phyloP scores from a whole-genome alignment of 2,113 vertebrate species.

The Dipodomys stephensi region DNA sequence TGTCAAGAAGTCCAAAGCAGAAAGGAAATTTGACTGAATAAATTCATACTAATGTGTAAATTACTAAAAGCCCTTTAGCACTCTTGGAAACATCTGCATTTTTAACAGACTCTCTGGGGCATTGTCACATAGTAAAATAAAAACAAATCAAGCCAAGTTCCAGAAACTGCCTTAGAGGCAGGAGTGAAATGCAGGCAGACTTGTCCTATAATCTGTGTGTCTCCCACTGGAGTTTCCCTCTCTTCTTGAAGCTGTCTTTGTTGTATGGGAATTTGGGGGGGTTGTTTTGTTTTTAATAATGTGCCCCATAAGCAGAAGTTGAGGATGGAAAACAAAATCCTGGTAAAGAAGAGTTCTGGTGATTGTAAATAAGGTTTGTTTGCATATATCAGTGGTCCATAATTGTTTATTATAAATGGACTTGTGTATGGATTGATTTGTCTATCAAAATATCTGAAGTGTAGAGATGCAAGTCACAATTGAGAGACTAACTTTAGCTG shows the following conservation, averaged over 20 bases:
- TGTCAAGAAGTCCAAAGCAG: neutral
- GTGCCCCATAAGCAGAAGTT: neutral
- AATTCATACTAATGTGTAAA: slow-evolving; percentile 33
- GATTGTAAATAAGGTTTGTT: slow-evolving; percentile 1
- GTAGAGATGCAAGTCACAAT: slow-evolving; percentile 28
- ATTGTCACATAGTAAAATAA: neutral
- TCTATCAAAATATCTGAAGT: slow-evolving; percentile 28
- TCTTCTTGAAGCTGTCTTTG: slow-evolving; percentile 2
- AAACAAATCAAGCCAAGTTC: neutral
- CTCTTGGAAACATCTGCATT: slow-evolving; percentile 20
- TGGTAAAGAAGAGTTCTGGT: neutral
- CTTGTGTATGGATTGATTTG: slow-evolving; percentile 19
- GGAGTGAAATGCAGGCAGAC: neutral
- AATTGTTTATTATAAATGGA: neutral
- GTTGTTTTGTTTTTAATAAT: neutral
- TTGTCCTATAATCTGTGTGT: neutral
- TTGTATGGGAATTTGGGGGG: neutral
- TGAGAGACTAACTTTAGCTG: slow-evolving; percentile 40
- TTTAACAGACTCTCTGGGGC: neutral
- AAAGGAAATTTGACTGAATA: slow-evolving; percentile 39
- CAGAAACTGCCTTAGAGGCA: neutral
- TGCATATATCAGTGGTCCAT: neutral
- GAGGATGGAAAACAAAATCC: neutral
- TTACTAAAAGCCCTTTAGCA: slow-evolving; percentile 31
- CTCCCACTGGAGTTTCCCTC: neutral